Evolutionary conservation across 2,113 vertebrate genomes (phyloP).

Genomic region (Leptobrachium leishanense): DNA sequence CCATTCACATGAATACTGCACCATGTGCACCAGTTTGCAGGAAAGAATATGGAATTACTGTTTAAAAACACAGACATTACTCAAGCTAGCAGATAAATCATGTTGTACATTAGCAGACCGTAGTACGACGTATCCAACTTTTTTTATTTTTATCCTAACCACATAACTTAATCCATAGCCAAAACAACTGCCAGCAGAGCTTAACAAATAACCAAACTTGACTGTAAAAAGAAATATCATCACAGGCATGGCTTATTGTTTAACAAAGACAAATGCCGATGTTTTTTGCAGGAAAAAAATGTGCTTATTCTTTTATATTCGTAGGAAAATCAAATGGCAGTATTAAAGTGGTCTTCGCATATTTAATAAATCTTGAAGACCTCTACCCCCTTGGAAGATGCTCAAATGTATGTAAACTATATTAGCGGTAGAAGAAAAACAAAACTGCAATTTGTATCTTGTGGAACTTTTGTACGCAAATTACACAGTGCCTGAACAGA

Average conservation of each 20-base stretch:
- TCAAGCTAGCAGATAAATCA: conserved; percentile 29
- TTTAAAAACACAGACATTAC: conserved; percentile 44
- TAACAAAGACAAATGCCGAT: conserved; percentile 10
- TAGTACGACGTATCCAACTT: conserved; percentile 1
- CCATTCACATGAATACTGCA: neutral
- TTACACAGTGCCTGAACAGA: too few relatives aligned
- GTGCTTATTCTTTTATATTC: conserved; percentile 19
- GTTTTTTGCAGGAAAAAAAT: conserved; percentile 15
- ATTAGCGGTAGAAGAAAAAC: too few relatives aligned
- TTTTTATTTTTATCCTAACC: conserved; percentile 14
- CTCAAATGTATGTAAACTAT: too few relatives aligned
- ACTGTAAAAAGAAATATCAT: conserved; percentile 13
- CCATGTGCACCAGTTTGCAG: neutral
- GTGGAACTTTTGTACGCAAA: too few relatives aligned
- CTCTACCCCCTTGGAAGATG: too few relatives aligned
- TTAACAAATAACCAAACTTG: conserved; percentile 28
- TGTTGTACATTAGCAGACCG: conserved; percentile 16
- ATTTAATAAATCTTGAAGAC: too few relatives aligned
- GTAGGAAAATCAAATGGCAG: too few relatives aligned
- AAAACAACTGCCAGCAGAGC: conserved; percentile 12
- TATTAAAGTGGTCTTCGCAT: too few relatives aligned
- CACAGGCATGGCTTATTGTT: conserved; percentile 7
- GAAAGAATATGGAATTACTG: neutral
- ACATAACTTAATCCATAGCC: conserved; percentile 9
- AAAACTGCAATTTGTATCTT: too few relatives aligned